phyloP scores from a whole-genome alignment of 2,797 vertebrate species.

The Cyprinella venusta region DNA sequence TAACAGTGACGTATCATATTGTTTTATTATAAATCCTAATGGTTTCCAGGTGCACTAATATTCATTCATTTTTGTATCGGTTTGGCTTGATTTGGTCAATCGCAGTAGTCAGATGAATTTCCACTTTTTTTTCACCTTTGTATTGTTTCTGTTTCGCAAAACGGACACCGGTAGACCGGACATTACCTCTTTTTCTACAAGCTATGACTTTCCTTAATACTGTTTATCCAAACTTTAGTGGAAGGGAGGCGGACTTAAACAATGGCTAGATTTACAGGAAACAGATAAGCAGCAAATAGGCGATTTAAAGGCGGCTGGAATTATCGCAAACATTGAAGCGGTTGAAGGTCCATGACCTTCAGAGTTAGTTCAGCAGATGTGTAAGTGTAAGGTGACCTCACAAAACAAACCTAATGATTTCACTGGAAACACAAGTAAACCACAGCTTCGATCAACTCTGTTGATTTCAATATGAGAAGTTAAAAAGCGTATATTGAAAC shows the following conservation, averaged over 20 bases:
- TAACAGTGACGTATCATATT: conserved; percentile 4
- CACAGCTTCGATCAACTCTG: conserved; percentile 44
- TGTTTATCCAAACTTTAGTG: conserved; percentile 60
- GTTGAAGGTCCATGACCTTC: conserved; percentile 45
- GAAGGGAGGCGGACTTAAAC: conserved; percentile 64
- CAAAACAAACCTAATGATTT: conserved; percentile 58
- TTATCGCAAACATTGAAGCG: conserved; percentile 53
- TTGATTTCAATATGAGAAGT: conserved; percentile 64
- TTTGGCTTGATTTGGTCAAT: not conserved
- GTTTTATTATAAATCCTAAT: conserved; percentile 7
- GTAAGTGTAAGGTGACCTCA: conserved; percentile 57
- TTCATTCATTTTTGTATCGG: conserved; percentile 1
- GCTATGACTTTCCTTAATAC: conserved; percentile 60
- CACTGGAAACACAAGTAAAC: conserved; percentile 59
- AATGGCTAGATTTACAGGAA: conserved; percentile 67
- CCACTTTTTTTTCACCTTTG: not conserved
- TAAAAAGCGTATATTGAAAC: conserved; percentile 42
- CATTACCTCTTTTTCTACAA: conserved; percentile 41
- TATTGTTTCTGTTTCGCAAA: not conserved
- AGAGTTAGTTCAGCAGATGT: conserved; percentile 62
- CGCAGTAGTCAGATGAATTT: not conserved
- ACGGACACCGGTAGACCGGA: not conserved
- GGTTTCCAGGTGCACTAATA: conserved; percentile 36
- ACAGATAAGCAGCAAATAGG: conserved; percentile 67
- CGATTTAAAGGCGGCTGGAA: conserved; percentile 64